Conservation (phyloP, 2,797 vertebrate genomes). For the Pseudochromis fuscus region DNA sequence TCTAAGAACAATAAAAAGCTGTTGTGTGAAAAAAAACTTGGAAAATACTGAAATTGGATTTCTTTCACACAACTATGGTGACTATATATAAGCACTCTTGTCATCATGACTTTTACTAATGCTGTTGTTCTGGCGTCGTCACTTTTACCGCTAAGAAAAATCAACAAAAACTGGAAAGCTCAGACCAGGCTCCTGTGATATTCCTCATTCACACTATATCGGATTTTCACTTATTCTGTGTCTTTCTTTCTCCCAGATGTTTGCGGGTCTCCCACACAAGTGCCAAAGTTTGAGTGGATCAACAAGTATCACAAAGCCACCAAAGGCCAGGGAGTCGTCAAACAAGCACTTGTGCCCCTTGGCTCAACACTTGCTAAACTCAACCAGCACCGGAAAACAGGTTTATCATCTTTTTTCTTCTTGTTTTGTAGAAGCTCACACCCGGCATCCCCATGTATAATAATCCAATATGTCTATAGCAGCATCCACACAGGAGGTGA, state of each 20-base stretch:
- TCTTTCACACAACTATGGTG: not conserved
- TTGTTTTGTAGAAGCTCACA: not conserved
- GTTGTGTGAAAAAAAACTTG: not conserved
- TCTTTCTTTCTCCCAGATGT: conserved; percentile 75
- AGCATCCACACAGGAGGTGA: not conserved
- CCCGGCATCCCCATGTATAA: not conserved
- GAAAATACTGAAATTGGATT: not conserved
- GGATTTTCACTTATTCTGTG: not conserved
- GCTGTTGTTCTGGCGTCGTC: not conserved
- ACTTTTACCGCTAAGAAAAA: not conserved
- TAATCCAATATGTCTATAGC: not conserved
- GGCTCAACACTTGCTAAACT: conserved; percentile 55
- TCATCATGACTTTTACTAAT: not conserved
- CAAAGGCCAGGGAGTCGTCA: conserved; percentile 57
- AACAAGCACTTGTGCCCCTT: conserved; percentile 57
- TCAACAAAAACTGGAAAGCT: not conserved
- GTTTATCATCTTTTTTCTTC: conserved; percentile 62
- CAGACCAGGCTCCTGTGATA: rapidly evolving
- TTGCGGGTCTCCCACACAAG: conserved; percentile 76
- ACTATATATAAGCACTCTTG: too few species aligned
- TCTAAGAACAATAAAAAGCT: not conserved
- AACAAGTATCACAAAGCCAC: conserved; percentile 77
- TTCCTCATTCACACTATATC: not conserved
- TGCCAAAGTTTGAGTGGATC: conserved; percentile 86
- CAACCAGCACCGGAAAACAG: conserved; percentile 76